Base-by-base conservation (phyloP, 2,113 vertebrate genomes). In the Prolemur simus region DNA sequence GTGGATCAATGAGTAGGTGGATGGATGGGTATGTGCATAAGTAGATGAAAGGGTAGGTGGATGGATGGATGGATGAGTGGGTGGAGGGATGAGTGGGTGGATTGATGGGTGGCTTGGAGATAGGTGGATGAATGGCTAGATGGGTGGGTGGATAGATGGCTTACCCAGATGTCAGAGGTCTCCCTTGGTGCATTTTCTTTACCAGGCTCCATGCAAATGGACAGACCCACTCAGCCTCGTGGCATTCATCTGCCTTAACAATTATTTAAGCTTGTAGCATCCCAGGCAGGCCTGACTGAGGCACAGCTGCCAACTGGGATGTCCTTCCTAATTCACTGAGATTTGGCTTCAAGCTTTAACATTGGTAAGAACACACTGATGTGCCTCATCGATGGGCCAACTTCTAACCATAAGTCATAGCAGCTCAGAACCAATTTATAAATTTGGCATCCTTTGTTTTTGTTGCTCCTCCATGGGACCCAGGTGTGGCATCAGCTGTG, bases 11-110 rank as follows among this genome's bases (percentile, higher is more conserved):
- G 8, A 0, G 2, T 17, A 5, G 3, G 18, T 54, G 5, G 27
- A 23, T 89, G 56, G 56, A 7, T 56, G 42, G 25, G 3, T 32
- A 9, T 3, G 1, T 77, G 10, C 2, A 7, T 56, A 20, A 7
- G 1, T 56, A 34, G 8, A 7, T 23, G 9, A 18, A 2, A 64
- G 4, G 4, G 0, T n/a, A 9, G 21, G 2, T 52, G 32, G 21
- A 3, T 83, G 37, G 8, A 0, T 13, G 27, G 25, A 6, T 81
- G 25, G 4, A 6, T 82, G 25, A 1, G 2, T 73, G 11, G 21
- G 13, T 13, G 5, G 7, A 18, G 63, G 14, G 29, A 8, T 39
- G 42, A 2, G 0, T 76, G 56, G 3, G 2, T 15, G 14, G 66
- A 17, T 42, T n/a, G 17, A 12, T 81, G 23, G 11, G 6, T 58